Conservation (phyloP, 2,113 vertebrate species). For the Rousettus leschenaultii region DNA sequence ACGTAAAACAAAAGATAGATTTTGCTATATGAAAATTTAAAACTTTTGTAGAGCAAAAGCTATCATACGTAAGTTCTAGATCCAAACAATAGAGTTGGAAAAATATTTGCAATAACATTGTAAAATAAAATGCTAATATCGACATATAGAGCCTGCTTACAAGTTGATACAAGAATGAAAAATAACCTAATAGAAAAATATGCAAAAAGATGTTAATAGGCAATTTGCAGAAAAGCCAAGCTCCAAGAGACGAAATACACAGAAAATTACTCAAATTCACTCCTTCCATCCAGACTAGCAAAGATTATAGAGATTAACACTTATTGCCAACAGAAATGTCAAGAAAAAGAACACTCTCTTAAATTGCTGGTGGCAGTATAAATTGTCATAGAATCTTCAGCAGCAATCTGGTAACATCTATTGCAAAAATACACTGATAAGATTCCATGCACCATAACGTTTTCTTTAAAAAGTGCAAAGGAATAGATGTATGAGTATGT, state of each 20-base stretch:
- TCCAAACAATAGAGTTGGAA: neutral
- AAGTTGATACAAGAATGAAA: neutral
- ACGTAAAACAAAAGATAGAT: neutral
- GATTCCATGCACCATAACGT: neutral
- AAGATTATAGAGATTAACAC: neutral
- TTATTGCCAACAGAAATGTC: neutral
- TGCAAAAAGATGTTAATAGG: neutral
- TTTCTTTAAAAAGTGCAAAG: neutral
- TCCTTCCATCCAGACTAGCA: neutral
- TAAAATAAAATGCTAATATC: neutral
- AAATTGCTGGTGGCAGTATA: neutral
- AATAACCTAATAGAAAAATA: neutral
- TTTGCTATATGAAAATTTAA: neutral
- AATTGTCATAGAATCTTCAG: neutral
- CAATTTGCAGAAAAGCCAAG: neutral
- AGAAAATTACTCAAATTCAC: neutral
- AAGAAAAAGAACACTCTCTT: neutral
- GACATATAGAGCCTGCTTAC: neutral
- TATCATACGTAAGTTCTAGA: neutral
- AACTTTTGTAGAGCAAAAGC: neutral
- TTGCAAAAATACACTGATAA: neutral
- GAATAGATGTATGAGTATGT: neutral
- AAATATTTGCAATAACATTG: neutral
- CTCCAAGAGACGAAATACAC: neutral
- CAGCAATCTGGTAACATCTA: neutral